Evolutionary conservation across 2,113 vertebrate species (phyloP), one percentile per base, ranked within the genome.

Genomic region (Micronisus gabar): DNA sequence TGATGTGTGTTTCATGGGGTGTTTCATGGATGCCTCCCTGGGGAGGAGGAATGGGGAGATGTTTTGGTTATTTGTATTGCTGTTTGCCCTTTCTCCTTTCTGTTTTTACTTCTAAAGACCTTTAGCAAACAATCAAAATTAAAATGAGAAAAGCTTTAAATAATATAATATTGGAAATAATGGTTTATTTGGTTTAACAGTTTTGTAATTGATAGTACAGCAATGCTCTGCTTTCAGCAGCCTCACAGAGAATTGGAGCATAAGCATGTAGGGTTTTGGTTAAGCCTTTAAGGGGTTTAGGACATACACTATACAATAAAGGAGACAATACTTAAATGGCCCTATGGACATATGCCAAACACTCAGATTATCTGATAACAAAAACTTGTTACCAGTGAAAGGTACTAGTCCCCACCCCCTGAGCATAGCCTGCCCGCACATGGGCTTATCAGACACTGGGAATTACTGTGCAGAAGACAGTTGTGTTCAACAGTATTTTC

Each of bases 391-490:
- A 40, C 11, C 47, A 41, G 29, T 1, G 2, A 55, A 90, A 55
- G 47, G 40, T 36, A 19, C 36, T 14, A 13, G 26, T 82, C 22
- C 48, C 16, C 32, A 34, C 9, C 3, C 19, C 3, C 32, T 15
- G 15, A 68, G n/a, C 30, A 38, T 2, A 0, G 25, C 38, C 45
- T 62, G 47, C 29, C 18, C 13, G 5, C 2, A 1, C 7, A 0
- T 29, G 25, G 29, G 10, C 11, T 74, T 34, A 23, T 38, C n/a
- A 72, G 71, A 12, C 20, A 21, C 18, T 10, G 34, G 36, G 34
- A 45, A 12, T 45, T 36, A 41, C 65, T 41, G 19, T 11, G 45
- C n/a, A 26, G 41, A 65, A 72, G 40, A 32, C 32, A 47, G 38
- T 9, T 58, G 63, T 50, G 23, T 66, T 52, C 20, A 25, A 11